These are phyloP conservation scores for Drosophila pseudotalamancana DNA, from an alignment of 2,888 invertebrate species.

Conservation along the genomic window DNA sequence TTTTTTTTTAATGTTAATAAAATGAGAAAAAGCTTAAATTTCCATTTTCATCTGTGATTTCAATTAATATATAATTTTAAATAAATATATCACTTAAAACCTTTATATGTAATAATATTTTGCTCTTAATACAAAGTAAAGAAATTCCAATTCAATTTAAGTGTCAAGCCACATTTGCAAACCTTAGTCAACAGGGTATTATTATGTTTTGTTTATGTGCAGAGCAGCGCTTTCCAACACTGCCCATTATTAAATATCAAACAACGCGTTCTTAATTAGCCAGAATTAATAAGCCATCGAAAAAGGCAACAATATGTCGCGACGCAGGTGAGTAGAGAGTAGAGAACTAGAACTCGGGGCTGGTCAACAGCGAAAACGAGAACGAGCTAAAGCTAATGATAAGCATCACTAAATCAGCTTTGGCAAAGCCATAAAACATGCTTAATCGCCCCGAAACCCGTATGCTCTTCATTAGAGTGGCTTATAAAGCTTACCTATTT, in stretches of 20 bases:
- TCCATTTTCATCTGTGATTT: no score
- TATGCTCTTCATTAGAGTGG: slow-evolving; percentile 54
- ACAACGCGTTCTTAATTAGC: slow-evolving; percentile 66
- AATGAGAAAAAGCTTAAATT: no score
- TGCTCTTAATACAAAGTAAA: no score
- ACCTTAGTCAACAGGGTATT: slow-evolving; percentile 13
- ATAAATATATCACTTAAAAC: no score
- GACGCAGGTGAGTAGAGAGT: slow-evolving; percentile 15
- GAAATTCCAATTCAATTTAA: no score
- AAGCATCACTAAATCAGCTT: slow-evolving; percentile 72
- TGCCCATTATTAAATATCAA: slow-evolving; percentile 57
- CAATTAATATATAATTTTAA: no score
- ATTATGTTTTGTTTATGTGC: background rate
- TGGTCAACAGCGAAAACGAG: slow-evolving; percentile 57
- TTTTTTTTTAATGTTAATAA: no score
- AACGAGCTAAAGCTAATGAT: slow-evolving; percentile 69
- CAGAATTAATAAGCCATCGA: slow-evolving; percentile 66
- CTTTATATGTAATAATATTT: no score
- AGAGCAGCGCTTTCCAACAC: slow-evolving; percentile 41
- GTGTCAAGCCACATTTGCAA: no score
- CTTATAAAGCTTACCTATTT: slow-evolving; percentile 16
- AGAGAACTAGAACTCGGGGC: slow-evolving; percentile 41
- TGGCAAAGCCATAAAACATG: slow-evolving; percentile 71
- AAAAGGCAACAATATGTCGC: slow-evolving; percentile 21
- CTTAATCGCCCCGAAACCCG: slow-evolving; percentile 47